Evolutionary conservation across 2,888 invertebrate genomes (phyloP).

Genomic region (Clepsis dumicolana): DNA sequence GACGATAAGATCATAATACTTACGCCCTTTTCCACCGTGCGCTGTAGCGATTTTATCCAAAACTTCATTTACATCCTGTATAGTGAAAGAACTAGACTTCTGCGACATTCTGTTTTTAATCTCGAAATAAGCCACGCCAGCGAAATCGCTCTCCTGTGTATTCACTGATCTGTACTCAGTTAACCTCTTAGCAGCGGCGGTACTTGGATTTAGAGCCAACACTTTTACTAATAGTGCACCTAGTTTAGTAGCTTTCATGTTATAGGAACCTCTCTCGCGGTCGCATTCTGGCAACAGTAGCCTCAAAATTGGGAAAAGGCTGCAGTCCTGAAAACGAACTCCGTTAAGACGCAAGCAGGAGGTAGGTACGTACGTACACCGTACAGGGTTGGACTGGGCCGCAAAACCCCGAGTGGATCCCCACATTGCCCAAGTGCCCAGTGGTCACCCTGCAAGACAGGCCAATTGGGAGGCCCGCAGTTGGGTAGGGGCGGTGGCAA

Average conservation of each 20-base stretch:
- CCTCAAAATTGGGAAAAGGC: constrained; percentile 91
- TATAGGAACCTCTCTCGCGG: constrained; percentile 92
- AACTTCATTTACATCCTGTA: constrained; percentile 90
- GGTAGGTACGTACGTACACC: too few species aligned
- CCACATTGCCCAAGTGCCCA: too few species aligned
- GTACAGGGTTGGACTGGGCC: too few species aligned
- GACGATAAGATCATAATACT: too few species aligned
- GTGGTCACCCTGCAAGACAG: too few species aligned
- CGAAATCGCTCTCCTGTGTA: constrained; percentile 90
- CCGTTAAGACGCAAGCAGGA: neutral
- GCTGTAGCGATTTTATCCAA: constrained; percentile 91
- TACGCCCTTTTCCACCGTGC: constrained; percentile 87
- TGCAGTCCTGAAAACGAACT: constrained; percentile 78
- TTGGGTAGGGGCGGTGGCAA: too few species aligned
- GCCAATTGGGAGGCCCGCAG: too few species aligned
- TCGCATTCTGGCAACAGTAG: constrained; percentile 93
- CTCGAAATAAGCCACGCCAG: constrained; percentile 91
- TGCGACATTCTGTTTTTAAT: constrained; percentile 85
- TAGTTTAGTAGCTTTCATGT: constrained; percentile 92
- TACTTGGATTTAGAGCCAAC: constrained; percentile 89
- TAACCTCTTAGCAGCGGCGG: constrained; percentile 75
- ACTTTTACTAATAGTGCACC: constrained; percentile 91
- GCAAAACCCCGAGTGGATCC: too few species aligned
- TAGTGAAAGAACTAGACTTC: constrained; percentile 81
- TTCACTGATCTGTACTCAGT: constrained; percentile 78